phyloP scores from a whole-genome alignment of 2,797 vertebrate species.

The Lutjanus campechanus region DNA sequence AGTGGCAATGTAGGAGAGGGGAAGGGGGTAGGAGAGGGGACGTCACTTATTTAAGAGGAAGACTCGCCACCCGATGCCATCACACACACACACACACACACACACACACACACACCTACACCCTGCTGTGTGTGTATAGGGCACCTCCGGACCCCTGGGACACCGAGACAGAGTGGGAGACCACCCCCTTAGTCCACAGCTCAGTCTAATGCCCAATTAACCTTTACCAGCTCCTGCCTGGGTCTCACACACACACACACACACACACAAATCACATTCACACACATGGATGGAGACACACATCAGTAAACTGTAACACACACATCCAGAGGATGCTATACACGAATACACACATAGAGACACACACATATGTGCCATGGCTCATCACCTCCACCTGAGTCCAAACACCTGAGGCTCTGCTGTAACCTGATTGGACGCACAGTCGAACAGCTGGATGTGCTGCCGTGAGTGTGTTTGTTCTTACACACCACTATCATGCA shows the following conservation, averaged over 20 bases:
- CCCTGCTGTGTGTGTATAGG: constrained; percentile 78
- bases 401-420: constrained; percentile 58
- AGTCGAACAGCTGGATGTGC: constrained; percentile 26
- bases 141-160: constrained; percentile 80
- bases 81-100: neutral
- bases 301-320: constrained; percentile 32
- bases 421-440: constrained; percentile 12
- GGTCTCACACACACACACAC: constrained; percentile 47
- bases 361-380: constrained; percentile 32
- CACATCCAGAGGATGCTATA: constrained; percentile 22
- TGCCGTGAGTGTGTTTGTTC: constrained; percentile 7
- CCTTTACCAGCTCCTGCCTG: constrained; percentile 80
- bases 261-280: constrained; percentile 27
- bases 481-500: neutral
- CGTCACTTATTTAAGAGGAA: constrained; percentile 63
- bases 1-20: constrained; percentile 27
- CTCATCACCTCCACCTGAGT: constrained; percentile 63
- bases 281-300: constrained; percentile 31
- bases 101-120: constrained; percentile 32
- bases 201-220: constrained; percentile 88
- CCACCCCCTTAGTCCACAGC: constrained; percentile 73
- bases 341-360: constrained; percentile 11
- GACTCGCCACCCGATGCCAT: constrained; percentile 33
- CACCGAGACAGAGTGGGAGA: constrained; percentile 66
- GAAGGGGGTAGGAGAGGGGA: constrained; percentile 27